Percentiles rank a stretch among this genome's conserved stretches.
phyloP scores from a whole-genome alignment of 2,888 invertebrate species.

The Heliconius cydno region DNA sequence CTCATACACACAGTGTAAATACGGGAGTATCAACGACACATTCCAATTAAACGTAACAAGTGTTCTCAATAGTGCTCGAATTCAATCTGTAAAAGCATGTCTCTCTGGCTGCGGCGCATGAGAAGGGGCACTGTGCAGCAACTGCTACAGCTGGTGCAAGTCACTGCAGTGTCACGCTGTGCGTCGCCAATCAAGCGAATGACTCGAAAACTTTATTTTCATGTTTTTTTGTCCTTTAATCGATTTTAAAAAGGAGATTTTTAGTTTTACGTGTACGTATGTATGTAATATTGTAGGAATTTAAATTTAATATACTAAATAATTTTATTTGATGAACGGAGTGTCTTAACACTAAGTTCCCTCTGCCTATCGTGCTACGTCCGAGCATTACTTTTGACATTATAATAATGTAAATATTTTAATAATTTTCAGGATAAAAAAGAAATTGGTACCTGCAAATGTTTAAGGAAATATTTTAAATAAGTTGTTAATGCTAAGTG shows the following conservation, averaged over 20 bases:
- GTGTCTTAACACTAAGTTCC: no score
- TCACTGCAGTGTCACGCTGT: constrained; percentile 3
- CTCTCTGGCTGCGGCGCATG: background rate
- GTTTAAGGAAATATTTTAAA: background rate
- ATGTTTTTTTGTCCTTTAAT: background rate
- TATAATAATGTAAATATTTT: no score
- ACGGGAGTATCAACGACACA: constrained; percentile 8
- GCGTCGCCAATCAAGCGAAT: background rate
- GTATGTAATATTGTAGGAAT: no score
- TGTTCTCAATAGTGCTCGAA: constrained; percentile 28
- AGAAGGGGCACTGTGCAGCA: constrained; percentile 6
- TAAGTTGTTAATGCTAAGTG: background rate
- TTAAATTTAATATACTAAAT: no score
- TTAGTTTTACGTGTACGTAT: no score
- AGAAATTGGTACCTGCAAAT: no score
- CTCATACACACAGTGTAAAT: background rate
- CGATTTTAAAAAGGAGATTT: no score
- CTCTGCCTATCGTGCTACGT: no score
- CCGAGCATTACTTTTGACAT: no score
- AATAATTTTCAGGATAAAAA: no score
- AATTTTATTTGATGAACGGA: no score
- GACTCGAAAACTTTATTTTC: background rate
- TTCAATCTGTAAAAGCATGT: constrained; percentile 34
- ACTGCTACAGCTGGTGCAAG: background rate
- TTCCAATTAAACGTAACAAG: constrained; percentile 33